Percentiles rank a stretch among this genome's conserved stretches.
phyloP scores from a whole-genome alignment of 1,140 invertebrate species.

The Micrasema longulum region DNA sequence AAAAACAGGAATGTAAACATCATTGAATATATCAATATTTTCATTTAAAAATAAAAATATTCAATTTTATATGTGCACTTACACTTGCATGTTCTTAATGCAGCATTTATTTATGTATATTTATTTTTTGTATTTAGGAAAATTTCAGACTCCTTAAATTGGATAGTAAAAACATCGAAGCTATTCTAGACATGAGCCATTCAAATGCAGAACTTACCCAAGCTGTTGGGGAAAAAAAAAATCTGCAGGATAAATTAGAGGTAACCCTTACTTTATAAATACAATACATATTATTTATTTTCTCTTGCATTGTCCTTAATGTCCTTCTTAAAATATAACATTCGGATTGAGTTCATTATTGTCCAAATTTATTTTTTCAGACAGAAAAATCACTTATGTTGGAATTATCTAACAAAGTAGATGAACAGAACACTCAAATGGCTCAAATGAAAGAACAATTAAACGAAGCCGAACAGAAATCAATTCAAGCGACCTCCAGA shows the following conservation, averaged over 20 bases:
- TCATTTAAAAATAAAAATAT: too few relatives aligned
- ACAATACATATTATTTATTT: too few relatives aligned
- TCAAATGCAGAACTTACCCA: constrained; percentile 64
- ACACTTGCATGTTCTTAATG: too few relatives aligned
- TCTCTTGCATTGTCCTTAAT: too few relatives aligned
- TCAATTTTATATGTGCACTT: too few relatives aligned
- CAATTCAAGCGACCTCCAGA: constrained; percentile 83
- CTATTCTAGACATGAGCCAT: constrained; percentile 63
- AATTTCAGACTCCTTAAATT: constrained; percentile 63
- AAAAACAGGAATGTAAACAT: too few relatives aligned
- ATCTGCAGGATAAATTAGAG: constrained; percentile 49
- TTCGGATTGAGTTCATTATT: too few relatives aligned
- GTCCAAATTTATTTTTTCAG: constrained; percentile 54
- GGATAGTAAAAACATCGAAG: constrained; percentile 60
- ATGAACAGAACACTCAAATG: constrained; percentile 58
- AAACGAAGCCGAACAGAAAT: constrained; percentile 80
- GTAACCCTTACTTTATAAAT: background rate
- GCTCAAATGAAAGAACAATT: constrained; percentile 73
- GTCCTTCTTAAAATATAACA: too few relatives aligned
- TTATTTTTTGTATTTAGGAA: constrained; percentile 56
- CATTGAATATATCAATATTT: too few relatives aligned
- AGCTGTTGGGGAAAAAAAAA: constrained; percentile 45
- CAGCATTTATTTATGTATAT: too few relatives aligned
- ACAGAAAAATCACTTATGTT: constrained; percentile 61
- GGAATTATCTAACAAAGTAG: constrained; percentile 62